Evolutionary conservation across 2,888 invertebrate species (phyloP).

Genomic region (Himalopsyche tibetana): DNA sequence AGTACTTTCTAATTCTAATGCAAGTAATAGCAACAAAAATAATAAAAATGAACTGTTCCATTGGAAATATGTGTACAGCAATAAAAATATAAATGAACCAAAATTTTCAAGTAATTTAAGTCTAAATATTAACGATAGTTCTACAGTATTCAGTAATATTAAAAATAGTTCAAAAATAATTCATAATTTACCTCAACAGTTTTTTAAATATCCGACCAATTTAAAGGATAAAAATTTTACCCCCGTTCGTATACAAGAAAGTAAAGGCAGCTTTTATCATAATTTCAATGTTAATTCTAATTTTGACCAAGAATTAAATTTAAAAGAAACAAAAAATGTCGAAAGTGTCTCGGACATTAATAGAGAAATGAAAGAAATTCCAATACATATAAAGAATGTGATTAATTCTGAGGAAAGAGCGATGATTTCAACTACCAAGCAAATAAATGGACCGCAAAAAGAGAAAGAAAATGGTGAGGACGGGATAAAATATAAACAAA

Average conservation of each 20-base stretch:
- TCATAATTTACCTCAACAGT: neutral
- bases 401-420: neutral
- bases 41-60: conserved; percentile 45
- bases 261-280: no score
- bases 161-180: neutral
- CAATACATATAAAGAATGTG: neutral
- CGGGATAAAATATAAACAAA: conserved; percentile 38
- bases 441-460: conserved; percentile 36
- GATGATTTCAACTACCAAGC: conserved; percentile 22
- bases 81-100: conserved; percentile 39
- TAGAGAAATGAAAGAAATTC: neutral
- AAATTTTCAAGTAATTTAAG: neutral
- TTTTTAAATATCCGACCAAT: conserved; percentile 1
- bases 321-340: neutral
- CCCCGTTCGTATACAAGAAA: neutral
- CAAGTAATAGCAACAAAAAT: conserved; percentile 33
- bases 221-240: neutral
- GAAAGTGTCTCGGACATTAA: neutral
- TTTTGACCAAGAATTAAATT: neutral
- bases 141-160: neutral
- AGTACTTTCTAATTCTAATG: neutral
- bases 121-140: neutral
- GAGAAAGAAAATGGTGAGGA: conserved; percentile 21
- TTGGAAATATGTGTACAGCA: conserved; percentile 61
- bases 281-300: neutral